Conservation (phyloP, 2,113 vertebrate species). For the Rafetus swinhoei region DNA sequence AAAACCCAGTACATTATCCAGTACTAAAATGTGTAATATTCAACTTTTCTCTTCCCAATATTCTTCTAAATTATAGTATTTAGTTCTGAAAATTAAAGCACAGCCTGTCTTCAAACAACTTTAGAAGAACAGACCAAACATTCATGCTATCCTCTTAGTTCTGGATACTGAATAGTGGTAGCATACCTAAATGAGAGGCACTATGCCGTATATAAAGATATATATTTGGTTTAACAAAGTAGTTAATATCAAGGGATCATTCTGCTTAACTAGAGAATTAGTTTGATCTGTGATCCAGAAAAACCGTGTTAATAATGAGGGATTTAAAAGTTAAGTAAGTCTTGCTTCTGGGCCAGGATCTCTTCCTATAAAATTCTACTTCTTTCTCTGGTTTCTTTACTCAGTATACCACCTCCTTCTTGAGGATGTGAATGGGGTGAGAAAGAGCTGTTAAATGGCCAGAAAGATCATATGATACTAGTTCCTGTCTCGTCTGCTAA, state of each 20-base stretch:
- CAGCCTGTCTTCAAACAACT: neutral
- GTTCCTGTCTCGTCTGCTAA: neutral
- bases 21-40: neutral
- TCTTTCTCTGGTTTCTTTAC: neutral
- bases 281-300: neutral
- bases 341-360: neutral
- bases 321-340: neutral
- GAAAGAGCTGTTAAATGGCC: neutral
- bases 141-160: neutral
- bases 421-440: neutral
- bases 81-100: neutral
- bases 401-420: neutral
- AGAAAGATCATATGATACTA: neutral
- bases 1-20: neutral
- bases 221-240: neutral
- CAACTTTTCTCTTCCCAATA: neutral
- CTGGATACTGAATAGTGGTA: neutral
- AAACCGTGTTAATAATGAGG: fast-evolving
- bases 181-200: neutral
- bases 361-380: neutral
- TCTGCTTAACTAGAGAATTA: neutral
- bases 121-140: neutral
- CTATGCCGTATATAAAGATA: neutral
- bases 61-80: neutral
- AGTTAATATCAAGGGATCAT: neutral